phyloP scores from a whole-genome alignment of 2,888 invertebrate species.

The Eristalis intricaria region DNA sequence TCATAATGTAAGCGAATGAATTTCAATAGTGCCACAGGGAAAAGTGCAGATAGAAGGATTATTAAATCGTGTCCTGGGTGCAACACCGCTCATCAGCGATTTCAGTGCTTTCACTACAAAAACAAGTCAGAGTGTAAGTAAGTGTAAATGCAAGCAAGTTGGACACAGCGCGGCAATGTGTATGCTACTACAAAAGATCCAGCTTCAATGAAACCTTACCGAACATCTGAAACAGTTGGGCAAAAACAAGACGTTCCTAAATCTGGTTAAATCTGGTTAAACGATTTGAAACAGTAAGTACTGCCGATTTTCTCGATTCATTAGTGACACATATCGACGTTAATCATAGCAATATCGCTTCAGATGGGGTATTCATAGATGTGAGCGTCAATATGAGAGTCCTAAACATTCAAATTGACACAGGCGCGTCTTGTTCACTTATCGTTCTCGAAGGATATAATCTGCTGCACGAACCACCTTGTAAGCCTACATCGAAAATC shows the following conservation, averaged over 20 bases:
- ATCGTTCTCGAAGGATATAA: background rate
- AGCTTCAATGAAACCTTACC: too few species aligned
- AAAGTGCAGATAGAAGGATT: background rate
- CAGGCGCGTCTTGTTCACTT: background rate
- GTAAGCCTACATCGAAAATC: too few species aligned
- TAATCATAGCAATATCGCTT: too few species aligned
- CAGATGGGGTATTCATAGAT: too few species aligned
- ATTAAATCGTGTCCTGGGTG: conserved; percentile 24
- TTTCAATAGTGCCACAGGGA: background rate
- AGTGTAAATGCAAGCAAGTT: background rate
- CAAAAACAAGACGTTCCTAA: too few species aligned
- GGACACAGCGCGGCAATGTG: conserved; percentile 11
- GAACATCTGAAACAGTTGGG: too few species aligned
- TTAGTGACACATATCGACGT: too few species aligned
- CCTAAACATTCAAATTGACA: background rate
- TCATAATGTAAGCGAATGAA: too few species aligned
- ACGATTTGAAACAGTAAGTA: too few species aligned
- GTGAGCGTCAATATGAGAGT: too few species aligned
- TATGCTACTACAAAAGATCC: background rate
- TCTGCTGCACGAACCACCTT: background rate
- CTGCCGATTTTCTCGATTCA: too few species aligned
- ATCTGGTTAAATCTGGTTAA: background rate
- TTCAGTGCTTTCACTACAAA: conserved; percentile 24
- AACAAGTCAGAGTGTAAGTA: conserved; percentile 14
- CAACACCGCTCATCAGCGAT: conserved; percentile 3